Conservation (phyloP, 2,113 vertebrate species). For the Fukomys damarensis region DNA sequence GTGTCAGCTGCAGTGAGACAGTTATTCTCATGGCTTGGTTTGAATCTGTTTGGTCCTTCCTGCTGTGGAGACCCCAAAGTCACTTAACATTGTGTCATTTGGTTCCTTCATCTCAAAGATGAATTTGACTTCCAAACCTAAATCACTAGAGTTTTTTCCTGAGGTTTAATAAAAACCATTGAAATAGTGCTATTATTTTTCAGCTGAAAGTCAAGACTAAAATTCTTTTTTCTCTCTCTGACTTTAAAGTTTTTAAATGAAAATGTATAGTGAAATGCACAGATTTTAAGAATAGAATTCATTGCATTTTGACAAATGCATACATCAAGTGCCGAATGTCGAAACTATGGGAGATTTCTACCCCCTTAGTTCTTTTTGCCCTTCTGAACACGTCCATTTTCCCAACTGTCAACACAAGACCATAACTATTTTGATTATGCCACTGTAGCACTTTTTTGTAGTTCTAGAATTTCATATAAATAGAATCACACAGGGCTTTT, state of each 20-base stretch:
- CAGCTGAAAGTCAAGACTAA: background rate
- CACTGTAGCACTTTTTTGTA: background rate
- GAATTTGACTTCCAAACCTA: background rate
- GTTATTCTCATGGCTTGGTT: background rate
- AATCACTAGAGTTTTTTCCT: background rate
- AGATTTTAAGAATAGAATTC: conserved; percentile 3
- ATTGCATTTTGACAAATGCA: conserved; percentile 21
- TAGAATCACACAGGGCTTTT: background rate
- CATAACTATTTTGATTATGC: conserved; percentile 8
- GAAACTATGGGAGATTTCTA: background rate
- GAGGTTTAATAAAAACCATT: background rate
- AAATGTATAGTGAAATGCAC: conserved; percentile 37
- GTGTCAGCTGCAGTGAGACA: background rate
- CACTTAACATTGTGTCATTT: background rate
- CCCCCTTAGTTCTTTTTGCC: background rate
- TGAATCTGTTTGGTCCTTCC: background rate
- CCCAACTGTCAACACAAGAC: no score
- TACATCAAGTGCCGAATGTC: background rate
- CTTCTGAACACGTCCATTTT: background rate
- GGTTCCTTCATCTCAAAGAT: background rate
- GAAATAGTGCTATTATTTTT: background rate
- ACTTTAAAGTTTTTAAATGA: conserved; percentile 47
- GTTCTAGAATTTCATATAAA: conserved; percentile 22
- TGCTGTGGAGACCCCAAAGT: background rate
- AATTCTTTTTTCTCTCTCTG: conserved; percentile 38